Base-by-base conservation (phyloP, 2,113 vertebrate genomes). In the Ciconia maguari region DNA sequence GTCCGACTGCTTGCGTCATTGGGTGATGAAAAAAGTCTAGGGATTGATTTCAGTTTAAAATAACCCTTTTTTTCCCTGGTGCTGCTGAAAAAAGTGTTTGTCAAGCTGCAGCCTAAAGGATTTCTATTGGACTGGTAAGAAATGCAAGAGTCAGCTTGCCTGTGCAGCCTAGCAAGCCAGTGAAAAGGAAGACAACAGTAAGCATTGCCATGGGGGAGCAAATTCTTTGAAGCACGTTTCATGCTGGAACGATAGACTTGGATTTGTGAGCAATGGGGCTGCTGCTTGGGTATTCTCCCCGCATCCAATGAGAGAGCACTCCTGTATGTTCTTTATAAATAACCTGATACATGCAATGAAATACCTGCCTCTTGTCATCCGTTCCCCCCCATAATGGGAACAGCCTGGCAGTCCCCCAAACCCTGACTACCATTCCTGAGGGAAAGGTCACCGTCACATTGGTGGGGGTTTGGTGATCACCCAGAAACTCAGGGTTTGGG, bases 11-110 rank as follows among this genome's bases (percentile, higher is more conserved):
- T 71, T 83, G 38, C 5, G 0, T 88, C 90, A 48, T 0, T 48
- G n/a, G n/a, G 68, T 16, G 38, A 71, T 82, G 74, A 91, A 69
- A 80, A n/a, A 84, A 83, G 54, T 52, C 57, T 42, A 68, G 38
- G 32, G 75, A 48, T 72, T 71, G 48, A 82, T 92, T 92, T 90
- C 61, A 57, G 18, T 85, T 72, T 51, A n/a, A 92, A 95, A 85
- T 41, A 92, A 55, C 29, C 25, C 12, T 49, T 76, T 89, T 62
- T 22, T 7, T 7, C 15, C 27, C 25, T 20, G 34, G 18, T 62
- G 48, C 57, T 89, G 25, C 44, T 88, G 70, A 24, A 71, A 65
- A 76, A 82, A 51, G 3, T 1, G 1, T 48, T 93, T 66, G 55
- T 82, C 42, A 58, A 61, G 49, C 42, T 58, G 29, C 71, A 81